Percentiles rank a stretch among this genome's conserved stretches.
These are phyloP conservation scores for Archaeoteleia sp. DNA, from an alignment of 2,888 invertebrate species.

Conservation along the genomic window DNA sequence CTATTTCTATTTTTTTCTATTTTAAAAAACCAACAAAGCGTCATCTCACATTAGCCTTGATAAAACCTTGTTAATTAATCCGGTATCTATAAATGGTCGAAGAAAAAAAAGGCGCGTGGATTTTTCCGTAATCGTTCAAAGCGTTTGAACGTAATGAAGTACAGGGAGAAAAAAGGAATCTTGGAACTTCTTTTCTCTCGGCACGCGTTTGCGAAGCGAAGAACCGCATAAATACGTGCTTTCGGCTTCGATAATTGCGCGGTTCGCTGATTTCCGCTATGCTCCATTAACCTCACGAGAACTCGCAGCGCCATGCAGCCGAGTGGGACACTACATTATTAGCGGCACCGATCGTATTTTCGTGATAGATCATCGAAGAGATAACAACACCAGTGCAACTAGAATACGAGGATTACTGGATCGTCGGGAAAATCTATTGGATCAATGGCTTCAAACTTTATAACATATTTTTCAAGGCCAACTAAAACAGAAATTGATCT, in stretches of 20 bases:
- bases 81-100: background rate
- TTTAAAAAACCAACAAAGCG: no score
- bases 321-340: slow-evolving; percentile 41
- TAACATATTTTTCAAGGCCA: no score
- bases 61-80: background rate
- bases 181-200: slow-evolving; percentile 26
- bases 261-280: slow-evolving; percentile 46
- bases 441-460: no score
- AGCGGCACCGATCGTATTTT: slow-evolving; percentile 41
- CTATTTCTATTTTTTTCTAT: no score
- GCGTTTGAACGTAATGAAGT: slow-evolving; percentile 20
- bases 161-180: slow-evolving; percentile 5
- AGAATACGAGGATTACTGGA: slow-evolving; percentile 16
- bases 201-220: slow-evolving; percentile 43
- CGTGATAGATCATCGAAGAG: slow-evolving; percentile 8
- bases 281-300: slow-evolving; percentile 44
- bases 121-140: slow-evolving; percentile 35
- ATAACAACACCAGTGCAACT: slow-evolving; percentile 21
- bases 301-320: slow-evolving; percentile 20
- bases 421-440: slow-evolving; percentile 26
- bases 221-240: slow-evolving; percentile 52
- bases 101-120: slow-evolving; percentile 23
- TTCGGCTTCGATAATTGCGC: slow-evolving; percentile 51
- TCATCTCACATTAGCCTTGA: no score
- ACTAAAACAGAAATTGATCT: no score